Evolutionary conservation across 1,140 invertebrate genomes (phyloP).

Genomic region (Linepithema humile): DNA sequence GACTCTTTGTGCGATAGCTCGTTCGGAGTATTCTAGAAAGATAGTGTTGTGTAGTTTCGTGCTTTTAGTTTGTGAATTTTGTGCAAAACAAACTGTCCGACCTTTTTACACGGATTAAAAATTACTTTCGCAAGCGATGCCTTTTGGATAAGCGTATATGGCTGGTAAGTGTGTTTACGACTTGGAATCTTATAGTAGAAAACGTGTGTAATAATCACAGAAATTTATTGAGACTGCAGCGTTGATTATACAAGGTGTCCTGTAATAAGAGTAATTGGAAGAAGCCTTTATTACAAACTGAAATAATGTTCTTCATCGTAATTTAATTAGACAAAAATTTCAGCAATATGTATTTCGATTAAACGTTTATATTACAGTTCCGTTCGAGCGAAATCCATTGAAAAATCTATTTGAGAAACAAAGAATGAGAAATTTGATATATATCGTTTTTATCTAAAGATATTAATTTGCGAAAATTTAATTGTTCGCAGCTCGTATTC

Average conservation of each 20-base stretch:
- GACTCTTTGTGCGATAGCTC: conserved; percentile 18
- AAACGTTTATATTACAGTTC: background rate
- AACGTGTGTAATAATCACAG: conserved; percentile 1
- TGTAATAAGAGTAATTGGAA: background rate
- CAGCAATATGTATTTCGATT: background rate
- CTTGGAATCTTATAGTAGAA: background rate
- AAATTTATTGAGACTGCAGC: background rate
- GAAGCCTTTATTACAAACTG: background rate
- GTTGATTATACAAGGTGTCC: background rate
- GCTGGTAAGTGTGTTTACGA: conserved; percentile 40
- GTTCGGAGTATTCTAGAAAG: background rate
- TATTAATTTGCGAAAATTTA: background rate
- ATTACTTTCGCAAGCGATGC: conserved; percentile 40
- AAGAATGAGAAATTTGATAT: background rate
- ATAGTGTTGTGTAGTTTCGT: conserved; percentile 22
- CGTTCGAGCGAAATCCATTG: background rate
- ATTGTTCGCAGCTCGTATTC: background rate
- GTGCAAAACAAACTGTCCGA: background rate
- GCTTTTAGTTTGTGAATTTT: conserved; percentile 2
- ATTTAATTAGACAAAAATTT: background rate
- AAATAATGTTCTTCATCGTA: background rate
- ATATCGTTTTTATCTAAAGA: background rate
- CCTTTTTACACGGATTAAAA: conserved; percentile 36
- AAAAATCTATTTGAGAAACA: background rate
- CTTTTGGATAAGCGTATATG: conserved; percentile 50